Percentiles rank a stretch among this genome's conserved stretches.
These are phyloP conservation scores for Apostichopus japonicus DNA, from an alignment of 35 echinoderm and acorn worm genomes.

Conservation along the genomic window DNA sequence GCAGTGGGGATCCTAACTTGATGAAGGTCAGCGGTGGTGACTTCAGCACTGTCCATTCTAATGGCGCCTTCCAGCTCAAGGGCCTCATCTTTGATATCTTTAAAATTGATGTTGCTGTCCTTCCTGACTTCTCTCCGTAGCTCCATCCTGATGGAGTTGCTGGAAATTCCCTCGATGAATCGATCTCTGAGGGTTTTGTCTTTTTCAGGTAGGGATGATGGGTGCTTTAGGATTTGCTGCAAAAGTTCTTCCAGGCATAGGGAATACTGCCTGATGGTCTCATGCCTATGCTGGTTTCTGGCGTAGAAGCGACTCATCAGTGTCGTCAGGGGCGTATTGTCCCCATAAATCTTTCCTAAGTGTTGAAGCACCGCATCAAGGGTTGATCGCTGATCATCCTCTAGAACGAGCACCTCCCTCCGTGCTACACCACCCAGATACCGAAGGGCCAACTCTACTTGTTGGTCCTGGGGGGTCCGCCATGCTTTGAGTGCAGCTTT, in stretches of 20 bases:
- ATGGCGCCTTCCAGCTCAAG: conserved; percentile 1
- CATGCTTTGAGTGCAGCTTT: conserved; percentile 32
- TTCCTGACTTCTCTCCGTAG: not conserved
- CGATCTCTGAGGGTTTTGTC: not conserved
- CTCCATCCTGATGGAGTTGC: not conserved
- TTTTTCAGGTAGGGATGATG: not conserved
- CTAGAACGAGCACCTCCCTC: not conserved
- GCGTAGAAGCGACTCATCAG: conserved; percentile 21
- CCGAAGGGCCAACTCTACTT: conserved; percentile 30
- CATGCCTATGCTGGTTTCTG: not conserved
- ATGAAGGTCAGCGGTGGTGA: not conserved
- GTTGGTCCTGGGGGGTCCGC: conserved; percentile 3
- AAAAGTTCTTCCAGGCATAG: not conserved
- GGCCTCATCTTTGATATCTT: not conserved
- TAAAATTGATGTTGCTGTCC: not conserved
- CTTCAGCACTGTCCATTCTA: not conserved
- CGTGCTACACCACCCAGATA: conserved; percentile 34
- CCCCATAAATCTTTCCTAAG: not conserved
- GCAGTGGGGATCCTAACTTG: not conserved
- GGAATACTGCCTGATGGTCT: not conserved
- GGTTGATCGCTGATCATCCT: not conserved
- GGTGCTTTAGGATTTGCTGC: not conserved
- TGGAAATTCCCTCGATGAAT: not conserved
- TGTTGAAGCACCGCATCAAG: not conserved
- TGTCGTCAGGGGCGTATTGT: not conserved